phyloP scores from a whole-genome alignment of 1,140 invertebrate genomes.

The Meloidogyne hapla region DNA sequence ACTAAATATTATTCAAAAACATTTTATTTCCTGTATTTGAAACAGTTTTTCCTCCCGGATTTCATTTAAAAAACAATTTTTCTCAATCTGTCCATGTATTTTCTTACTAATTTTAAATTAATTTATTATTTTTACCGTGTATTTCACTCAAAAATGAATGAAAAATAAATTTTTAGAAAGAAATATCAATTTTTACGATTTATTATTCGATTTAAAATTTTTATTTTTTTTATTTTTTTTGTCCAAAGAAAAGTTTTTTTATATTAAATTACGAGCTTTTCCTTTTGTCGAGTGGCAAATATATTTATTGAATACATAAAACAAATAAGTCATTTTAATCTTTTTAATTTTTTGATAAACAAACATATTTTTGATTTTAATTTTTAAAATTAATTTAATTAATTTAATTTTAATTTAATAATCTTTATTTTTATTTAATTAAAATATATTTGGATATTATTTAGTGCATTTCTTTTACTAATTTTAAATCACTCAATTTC shows the following conservation, averaged over 20 bases:
- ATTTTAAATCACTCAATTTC: too few species aligned
- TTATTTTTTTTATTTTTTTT: background rate
- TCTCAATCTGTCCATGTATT: too few species aligned
- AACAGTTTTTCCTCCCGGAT: too few species aligned
- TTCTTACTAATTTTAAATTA: too few species aligned
- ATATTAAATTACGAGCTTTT: conserved; percentile 4
- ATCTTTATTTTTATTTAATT: too few species aligned
- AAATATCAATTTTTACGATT: background rate
- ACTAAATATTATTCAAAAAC: too few species aligned
- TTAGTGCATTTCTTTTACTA: too few species aligned
- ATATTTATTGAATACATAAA: background rate
- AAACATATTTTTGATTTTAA: background rate
- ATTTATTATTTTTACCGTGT: too few species aligned
- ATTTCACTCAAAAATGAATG: background rate
- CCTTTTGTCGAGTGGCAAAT: background rate
- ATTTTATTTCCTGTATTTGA: too few species aligned
- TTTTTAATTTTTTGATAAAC: background rate
- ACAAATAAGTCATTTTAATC: background rate
- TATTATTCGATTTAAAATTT: background rate
- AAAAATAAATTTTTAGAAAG: background rate
- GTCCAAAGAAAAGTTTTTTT: background rate
- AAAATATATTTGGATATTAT: too few species aligned
- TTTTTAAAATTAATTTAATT: background rate
- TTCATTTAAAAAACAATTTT: too few species aligned
- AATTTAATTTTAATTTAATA: too few species aligned